These are phyloP conservation scores for Trisateles emortualis DNA, from an alignment of 2,888 invertebrate genomes.

Conservation along the genomic window DNA sequence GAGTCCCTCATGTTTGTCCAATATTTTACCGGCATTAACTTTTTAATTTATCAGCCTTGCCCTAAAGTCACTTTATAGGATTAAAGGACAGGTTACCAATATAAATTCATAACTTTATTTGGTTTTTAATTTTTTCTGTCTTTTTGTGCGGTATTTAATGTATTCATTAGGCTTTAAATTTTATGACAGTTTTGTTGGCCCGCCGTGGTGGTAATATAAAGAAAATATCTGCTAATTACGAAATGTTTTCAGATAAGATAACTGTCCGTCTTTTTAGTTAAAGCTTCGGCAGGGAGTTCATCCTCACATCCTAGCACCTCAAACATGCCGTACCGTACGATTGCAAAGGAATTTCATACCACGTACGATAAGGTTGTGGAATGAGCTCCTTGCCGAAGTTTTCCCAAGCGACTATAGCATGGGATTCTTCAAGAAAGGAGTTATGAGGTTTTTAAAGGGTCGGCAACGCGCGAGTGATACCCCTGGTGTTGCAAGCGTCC, in stretches of 20 bases:
- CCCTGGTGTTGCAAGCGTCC: background rate
- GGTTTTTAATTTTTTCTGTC: constrained; percentile 46
- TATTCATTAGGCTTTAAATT: constrained; percentile 27
- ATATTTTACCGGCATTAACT: constrained; percentile 62
- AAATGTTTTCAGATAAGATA: background rate
- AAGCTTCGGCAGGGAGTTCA: too few species aligned
- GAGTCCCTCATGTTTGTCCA: constrained; percentile 55
- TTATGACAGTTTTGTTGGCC: constrained; percentile 24
- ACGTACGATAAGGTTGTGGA: too few species aligned
- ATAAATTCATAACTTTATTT: constrained; percentile 63
- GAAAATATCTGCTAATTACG: background rate
- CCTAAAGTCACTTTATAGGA: constrained; percentile 51
- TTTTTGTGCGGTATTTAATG: constrained; percentile 44
- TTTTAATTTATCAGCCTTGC: constrained; percentile 58
- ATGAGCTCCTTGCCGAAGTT: too few species aligned
- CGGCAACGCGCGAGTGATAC: too few species aligned
- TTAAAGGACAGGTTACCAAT: constrained; percentile 51
- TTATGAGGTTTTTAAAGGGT: too few species aligned
- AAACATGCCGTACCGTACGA: too few species aligned
- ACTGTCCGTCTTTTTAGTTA: background rate
- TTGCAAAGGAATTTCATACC: too few species aligned
- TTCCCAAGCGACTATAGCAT: too few species aligned
- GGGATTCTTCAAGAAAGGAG: too few species aligned
- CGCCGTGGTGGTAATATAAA: constrained; percentile 20
- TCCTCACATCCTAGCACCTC: too few species aligned